Base-by-base conservation (phyloP, 35 echinoderm and acorn worm genomes). In the Heliocidaris erythrogramma region DNA sequence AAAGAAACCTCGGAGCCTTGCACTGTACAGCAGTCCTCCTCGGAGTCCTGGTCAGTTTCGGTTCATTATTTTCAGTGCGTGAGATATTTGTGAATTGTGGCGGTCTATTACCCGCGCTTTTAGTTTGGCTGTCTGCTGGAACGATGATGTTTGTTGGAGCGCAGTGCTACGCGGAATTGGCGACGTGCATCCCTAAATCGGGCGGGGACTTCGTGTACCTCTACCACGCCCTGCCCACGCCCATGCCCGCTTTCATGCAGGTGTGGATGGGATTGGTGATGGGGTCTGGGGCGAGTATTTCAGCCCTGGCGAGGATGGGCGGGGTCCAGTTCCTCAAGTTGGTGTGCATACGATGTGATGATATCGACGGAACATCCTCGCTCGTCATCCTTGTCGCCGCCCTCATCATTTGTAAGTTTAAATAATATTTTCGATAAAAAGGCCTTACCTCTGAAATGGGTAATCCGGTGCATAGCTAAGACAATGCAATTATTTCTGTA, bases 91-190 rank as follows among this genome's bases (percentile, higher is more conserved):
- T 95, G 29, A 84, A 91, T 85, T 90, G 92, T 30, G 97, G 96
- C 48, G 96, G 96, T 48, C 93, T 98, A 2, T 65, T 86, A 42
- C 96, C 96, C 85, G 96, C 97, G 31, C 92, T 95, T 21, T 95
- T 95, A 5, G 93, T 96, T 4, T 96, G 97, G 94, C 85, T 96
- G 7, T 96, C 96, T n/a, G 87, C 92, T 42, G 97, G 97, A 48
- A 87, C 93, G 9, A 94, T 98, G 48, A 96, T 92, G 59, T 95
- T 96, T n/a, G 78, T 98, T 18, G 97, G 93, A 13, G 97, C 97
- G 13, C 96, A 95, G 85, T 98, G 97, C 50, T 98, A 98, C 85
- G 96, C 97, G 11, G 97, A 98, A 42, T 84, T 98, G 7, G 93
- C 94, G 31, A 95, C 96, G 16, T 91, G 93, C 49, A 90, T 96